Base-by-base conservation (phyloP, 2,888 invertebrate genomes). In the Baccha elongata region DNA sequence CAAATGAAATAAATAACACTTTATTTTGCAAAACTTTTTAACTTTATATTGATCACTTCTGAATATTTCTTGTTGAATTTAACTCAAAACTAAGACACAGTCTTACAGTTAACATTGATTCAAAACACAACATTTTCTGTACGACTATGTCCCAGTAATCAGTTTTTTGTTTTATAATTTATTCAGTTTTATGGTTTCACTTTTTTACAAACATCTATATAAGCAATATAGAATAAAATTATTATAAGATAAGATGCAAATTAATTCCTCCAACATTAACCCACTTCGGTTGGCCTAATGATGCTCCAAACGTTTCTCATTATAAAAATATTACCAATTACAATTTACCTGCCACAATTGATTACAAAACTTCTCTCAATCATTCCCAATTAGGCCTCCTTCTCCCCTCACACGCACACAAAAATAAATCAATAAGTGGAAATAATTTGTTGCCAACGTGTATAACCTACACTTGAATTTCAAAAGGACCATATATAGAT, bases 101-200 rank as follows among this genome's bases (percentile, higher is more conserved):
- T 91, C 91, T 91, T 91, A 91, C 91, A 91, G 91, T 91, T 91
- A 91, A 91, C 91, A 91, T 91, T 91, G 89, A 89, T 87, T 86
- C 86, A 86, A 87, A 87, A 88, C 88, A 90, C 91, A 91, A 91
- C 90, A 91, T 91, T 91, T 89, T 88, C 91, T 91, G 91, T 91
- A 91, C 87, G 91, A 91, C 91, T 90, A 90, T 91, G 91, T 91
- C 90, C 83, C 86, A 87, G 88, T 90, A 88, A 89, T 87, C 86
- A 87, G 87, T 87, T 84, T 83, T 84, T 83, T 50, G 40, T 17
- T 29, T 75, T 71, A 48, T 35, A 44, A 46, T 23, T 42, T 23
- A 65, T 26, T 46, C 19, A 62, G 26, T 7, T 68, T 32, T 23
- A 26, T 26, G 19, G 23, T 13, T 10, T 48, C 26, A n/a, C 5